Conservation (phyloP, 2,888 invertebrate species). For the Sinotaia quadrata region DNA sequence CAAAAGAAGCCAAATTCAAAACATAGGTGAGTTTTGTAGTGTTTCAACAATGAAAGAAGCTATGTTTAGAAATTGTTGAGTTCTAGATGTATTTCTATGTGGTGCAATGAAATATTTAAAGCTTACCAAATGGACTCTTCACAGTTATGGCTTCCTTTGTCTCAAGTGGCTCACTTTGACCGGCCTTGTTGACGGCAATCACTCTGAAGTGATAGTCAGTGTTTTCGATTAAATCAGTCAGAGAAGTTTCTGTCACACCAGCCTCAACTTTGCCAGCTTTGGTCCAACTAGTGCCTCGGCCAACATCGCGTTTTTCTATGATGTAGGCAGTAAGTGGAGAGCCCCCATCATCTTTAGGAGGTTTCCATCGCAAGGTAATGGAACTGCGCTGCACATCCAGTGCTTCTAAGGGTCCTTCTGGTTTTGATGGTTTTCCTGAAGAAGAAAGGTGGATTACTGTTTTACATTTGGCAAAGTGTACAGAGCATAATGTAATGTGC, state of each 20-base stretch:
- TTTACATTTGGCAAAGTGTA: no score
- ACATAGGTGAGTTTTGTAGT: neutral
- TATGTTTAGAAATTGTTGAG: neutral
- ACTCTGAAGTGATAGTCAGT: constrained; percentile 63
- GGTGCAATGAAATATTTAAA: neutral
- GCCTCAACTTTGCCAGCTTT: constrained; percentile 42
- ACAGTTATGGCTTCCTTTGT: constrained; percentile 76
- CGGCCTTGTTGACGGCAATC: constrained; percentile 78
- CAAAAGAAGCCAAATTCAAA: neutral
- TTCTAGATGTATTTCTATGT: neutral
- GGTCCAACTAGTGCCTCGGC: constrained; percentile 38
- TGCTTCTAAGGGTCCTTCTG: constrained; percentile 55
- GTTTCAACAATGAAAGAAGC: neutral
- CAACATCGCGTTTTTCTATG: constrained; percentile 50
- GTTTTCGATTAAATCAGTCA: constrained; percentile 46
- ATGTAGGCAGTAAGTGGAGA: constrained; percentile 56
- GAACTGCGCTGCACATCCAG: constrained; percentile 43
- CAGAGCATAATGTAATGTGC: no score
- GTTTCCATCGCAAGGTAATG: constrained; percentile 60
- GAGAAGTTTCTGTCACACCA: constrained; percentile 37
- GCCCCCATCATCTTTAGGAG: constrained; percentile 64
- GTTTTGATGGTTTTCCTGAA: constrained; percentile 54
- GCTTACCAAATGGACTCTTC: constrained; percentile 81
- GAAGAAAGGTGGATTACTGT: neutral
- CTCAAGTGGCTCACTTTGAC: constrained; percentile 82